A percentile compares a stretch with the other conserved stretches of the same genome.
Evolutionary conservation across 2,888 invertebrate species (phyloP).

Genomic region (Hecatera dysodea): DNA sequence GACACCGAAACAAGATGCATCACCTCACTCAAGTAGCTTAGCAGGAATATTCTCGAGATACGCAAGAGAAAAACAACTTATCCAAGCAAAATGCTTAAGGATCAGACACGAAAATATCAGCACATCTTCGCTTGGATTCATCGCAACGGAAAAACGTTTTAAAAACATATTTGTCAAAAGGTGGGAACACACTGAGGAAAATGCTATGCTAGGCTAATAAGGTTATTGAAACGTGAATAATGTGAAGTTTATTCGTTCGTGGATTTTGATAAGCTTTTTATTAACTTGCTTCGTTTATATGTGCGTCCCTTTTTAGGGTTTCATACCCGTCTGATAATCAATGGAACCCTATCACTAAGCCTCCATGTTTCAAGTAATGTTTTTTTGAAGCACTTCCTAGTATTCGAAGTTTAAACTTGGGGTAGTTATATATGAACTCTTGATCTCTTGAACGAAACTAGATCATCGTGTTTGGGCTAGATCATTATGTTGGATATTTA

Average conservation of each 20-base stretch:
- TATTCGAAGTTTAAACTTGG: too few relatives aligned
- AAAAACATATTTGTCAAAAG: conserved; percentile 6
- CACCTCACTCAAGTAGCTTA: not conserved
- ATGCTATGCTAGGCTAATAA: not conserved
- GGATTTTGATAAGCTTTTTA: not conserved
- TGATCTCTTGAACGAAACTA: too few relatives aligned
- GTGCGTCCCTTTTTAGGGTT: too few relatives aligned
- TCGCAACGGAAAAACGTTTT: conserved; percentile 11
- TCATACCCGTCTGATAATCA: too few relatives aligned
- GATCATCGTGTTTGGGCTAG: too few relatives aligned
- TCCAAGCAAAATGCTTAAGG: not conserved
- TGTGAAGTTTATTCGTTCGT: not conserved
- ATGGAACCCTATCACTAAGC: too few relatives aligned
- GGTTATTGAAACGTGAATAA: conserved; percentile 20
- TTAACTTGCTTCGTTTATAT: not conserved
- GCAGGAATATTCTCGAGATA: not conserved
- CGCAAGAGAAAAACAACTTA: conserved; percentile 19
- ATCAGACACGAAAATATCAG: conserved; percentile 22
- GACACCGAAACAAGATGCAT: not conserved
- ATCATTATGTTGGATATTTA: too few relatives aligned
- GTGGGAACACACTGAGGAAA: not conserved
- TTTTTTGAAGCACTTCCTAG: too few relatives aligned
- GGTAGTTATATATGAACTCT: too few relatives aligned
- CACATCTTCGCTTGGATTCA: conserved; percentile 3
- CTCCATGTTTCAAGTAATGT: too few relatives aligned